phyloP scores from a whole-genome alignment of 2,888 invertebrate genomes.

The Drosophila eohydei region DNA sequence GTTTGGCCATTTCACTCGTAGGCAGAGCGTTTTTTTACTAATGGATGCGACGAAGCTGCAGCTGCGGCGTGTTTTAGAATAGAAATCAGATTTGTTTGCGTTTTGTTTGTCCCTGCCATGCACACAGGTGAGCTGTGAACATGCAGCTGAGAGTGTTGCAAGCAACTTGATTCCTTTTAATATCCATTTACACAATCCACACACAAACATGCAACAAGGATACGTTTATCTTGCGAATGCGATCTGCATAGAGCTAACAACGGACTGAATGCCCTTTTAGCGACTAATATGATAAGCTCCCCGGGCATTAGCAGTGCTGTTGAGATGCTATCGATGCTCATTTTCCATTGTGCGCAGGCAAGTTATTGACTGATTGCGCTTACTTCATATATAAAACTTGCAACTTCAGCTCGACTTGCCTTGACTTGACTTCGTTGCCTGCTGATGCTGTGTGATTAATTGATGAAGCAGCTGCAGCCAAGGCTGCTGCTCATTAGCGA shows the following conservation, averaged over 20 bases:
- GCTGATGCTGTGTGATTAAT: slow-evolving; percentile 45
- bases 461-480: slow-evolving; percentile 40
- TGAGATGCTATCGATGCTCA: neutral
- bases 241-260: neutral
- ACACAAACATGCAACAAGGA: neutral
- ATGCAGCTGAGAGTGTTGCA: slow-evolving; percentile 1
- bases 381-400: slow-evolving; percentile 18
- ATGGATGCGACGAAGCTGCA: slow-evolving; percentile 32
- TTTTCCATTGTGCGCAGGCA: neutral
- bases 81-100: slow-evolving; percentile 40
- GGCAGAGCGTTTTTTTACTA: slow-evolving; percentile 24
- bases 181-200: slow-evolving; percentile 1
- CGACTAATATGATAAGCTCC: neutral
- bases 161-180: slow-evolving; percentile 5
- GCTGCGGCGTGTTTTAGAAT: slow-evolving; percentile 28
- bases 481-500: slow-evolving; percentile 53
- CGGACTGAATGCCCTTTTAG: neutral
- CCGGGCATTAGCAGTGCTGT: neutral
- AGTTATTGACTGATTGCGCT: slow-evolving; percentile 42
- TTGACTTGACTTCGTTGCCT: slow-evolving; percentile 35
- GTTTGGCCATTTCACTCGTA: slow-evolving; percentile 34
- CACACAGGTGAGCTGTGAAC: neutral
- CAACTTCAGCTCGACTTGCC: slow-evolving; percentile 38
- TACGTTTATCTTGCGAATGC: neutral
- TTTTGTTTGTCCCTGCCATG: neutral